These are phyloP conservation scores for Congeria kusceri DNA, from an alignment of 2,888 invertebrate species.

Conservation along the genomic window DNA sequence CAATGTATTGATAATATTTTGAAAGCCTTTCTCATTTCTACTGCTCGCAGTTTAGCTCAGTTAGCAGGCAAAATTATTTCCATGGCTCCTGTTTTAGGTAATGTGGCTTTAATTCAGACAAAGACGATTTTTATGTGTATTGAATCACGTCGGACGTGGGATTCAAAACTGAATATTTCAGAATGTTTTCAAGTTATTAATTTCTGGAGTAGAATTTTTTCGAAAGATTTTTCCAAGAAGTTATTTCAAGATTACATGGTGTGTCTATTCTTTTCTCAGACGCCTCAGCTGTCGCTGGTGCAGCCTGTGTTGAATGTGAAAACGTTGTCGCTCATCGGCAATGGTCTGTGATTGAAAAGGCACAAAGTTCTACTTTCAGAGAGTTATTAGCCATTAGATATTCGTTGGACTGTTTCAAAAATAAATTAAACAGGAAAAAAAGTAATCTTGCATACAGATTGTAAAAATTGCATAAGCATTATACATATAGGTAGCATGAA, in stretches of 20 bases:
- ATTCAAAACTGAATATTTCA: neutral
- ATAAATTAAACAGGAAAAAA: neutral
- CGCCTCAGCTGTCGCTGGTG: constrained; percentile 6
- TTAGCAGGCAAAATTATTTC: too few relatives aligned
- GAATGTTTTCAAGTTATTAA: neutral
- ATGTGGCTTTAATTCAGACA: constrained; percentile 6
- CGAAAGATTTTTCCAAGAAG: neutral
- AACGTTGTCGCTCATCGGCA: neutral
- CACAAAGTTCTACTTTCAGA: constrained; percentile 1
- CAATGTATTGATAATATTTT: too few relatives aligned
- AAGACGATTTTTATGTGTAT: neutral
- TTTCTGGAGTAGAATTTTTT: neutral
- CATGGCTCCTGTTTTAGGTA: constrained; percentile 6
- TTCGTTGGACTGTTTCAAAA: constrained; percentile 3
- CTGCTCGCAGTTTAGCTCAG: too few relatives aligned
- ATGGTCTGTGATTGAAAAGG: constrained; percentile 1
- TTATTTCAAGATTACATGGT: constrained; percentile 4
- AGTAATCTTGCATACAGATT: constrained; percentile 6
- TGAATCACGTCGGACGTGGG: neutral
- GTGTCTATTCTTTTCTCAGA: constrained; percentile 11
- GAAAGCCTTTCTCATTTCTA: too few relatives aligned
- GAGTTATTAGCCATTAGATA: constrained; percentile 9
- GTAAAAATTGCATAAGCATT: constrained; percentile 11
- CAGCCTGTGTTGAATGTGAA: constrained; percentile 7
- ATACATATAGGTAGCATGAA: constrained; percentile 8